phyloP scores from a whole-genome alignment of 2,113 vertebrate genomes.

The Acanthisitta chloris region DNA sequence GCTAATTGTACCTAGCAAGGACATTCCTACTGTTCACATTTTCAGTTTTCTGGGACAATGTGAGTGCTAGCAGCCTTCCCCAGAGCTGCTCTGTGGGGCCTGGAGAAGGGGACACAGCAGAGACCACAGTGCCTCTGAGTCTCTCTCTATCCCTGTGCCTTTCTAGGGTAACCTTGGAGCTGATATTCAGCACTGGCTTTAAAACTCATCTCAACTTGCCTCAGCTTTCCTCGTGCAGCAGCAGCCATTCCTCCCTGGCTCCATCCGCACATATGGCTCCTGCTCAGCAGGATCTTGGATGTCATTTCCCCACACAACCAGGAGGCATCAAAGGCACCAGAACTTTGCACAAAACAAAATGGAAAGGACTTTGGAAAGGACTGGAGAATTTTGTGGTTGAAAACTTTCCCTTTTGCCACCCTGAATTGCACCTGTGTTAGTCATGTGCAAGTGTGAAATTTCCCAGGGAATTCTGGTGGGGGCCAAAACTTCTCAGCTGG shows the following conservation, averaged over 20 bases:
- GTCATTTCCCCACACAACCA: neutral
- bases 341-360: neutral
- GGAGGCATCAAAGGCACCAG: neutral
- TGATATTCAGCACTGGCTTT: neutral
- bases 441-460: accelerated
- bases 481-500: neutral
- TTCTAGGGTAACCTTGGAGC: neutral
- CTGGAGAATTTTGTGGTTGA: neutral
- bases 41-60: neutral
- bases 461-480: neutral
- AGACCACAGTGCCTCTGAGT: neutral
- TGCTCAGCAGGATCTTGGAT: accelerated
- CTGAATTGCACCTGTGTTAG: neutral
- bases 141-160: neutral
- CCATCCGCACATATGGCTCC: neutral
- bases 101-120: neutral
- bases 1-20: constrained; percentile 42
- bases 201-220: neutral
- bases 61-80: neutral
- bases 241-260: neutral
- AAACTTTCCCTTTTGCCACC: neutral
- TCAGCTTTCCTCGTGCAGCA: neutral
- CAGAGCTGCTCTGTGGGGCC: neutral
- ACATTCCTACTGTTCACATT: neutral
- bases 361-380: neutral